phyloP scores from a whole-genome alignment of 2,797 vertebrate species.

The Sphenopsis melanotis region DNA sequence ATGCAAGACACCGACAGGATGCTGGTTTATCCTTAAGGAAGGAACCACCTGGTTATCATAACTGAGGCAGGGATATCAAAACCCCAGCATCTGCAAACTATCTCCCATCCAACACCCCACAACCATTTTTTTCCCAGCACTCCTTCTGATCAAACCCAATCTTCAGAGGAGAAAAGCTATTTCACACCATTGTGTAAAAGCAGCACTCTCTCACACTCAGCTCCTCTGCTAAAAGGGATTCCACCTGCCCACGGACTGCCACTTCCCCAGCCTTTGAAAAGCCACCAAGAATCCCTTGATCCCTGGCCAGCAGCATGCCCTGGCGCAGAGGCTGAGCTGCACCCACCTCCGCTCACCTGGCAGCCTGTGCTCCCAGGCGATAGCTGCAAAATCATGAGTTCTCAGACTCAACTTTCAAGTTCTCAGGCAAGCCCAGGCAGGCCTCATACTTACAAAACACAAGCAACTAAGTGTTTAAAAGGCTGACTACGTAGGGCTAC shows the following conservation, averaged over 20 bases:
- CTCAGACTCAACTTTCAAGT: conserved; percentile 66
- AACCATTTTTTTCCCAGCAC: not conserved
- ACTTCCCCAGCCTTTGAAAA: conserved; percentile 52
- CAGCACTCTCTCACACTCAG: not conserved
- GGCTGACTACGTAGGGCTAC: not conserved
- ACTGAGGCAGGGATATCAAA: not conserved
- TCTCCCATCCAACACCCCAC: not conserved
- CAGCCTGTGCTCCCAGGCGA: conserved; percentile 20
- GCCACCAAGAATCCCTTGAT: conserved; percentile 42
- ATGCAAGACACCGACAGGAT: not conserved
- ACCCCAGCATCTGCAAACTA: not conserved
- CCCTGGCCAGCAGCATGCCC: not conserved
- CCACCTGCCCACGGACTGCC: conserved; percentile 23
- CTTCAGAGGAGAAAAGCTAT: not conserved
- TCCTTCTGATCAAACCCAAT: not conserved
- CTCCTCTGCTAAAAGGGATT: conserved; percentile 23
- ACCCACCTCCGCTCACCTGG: conserved; percentile 30
- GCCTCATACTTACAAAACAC: conserved; percentile 38
- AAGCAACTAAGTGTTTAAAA: conserved; percentile 4
- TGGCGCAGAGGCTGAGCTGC: conserved; percentile 6
- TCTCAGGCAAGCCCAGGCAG: conserved; percentile 44
- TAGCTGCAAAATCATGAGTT: conserved; percentile 55
- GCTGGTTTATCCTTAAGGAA: not conserved
- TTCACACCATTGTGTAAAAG: not conserved
- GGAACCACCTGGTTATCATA: not conserved